Base-by-base conservation (phyloP, 1,140 invertebrate genomes). In the Hyles euphorbiae region DNA sequence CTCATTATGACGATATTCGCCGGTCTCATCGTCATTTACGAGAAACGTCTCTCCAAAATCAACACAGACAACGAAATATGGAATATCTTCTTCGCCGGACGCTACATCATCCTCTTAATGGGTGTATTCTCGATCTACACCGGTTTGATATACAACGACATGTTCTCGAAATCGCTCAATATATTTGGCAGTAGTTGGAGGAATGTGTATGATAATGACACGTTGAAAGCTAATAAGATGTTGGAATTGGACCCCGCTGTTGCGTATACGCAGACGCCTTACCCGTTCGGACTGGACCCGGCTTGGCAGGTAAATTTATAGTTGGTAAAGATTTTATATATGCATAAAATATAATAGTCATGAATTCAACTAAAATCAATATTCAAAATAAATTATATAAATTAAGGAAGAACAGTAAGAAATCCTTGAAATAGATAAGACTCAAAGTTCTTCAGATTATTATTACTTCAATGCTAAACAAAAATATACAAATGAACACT, bases 21-120 rank as follows among this genome's bases (percentile, higher is more conserved):
- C 6, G 69, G 91, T 4, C 93, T 90, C 78, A 90, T 94, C 79
- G 92, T 94, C 43, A 66, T 92, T 5, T 90, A 90, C 66, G 94
- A 95, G 67, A 92, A 92, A 49, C 83, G 83, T 22, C 72, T 94
- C 49, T 53, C 80, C 2, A 82, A 82, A 60, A 70, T 78, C 5
- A 78, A 90, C 61, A 81, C 89, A 47, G 67, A 91, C 73, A 80
- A 92, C 65, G 91, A 96, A 92, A 96, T 97, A 62, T 96, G 94
- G 90, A 93, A 92, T 60, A 95, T 94, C 56, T 95, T 97, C 88
- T 97, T 96, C 76, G 92, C 92, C 32, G 96, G 96, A 5, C 91
- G 96, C 11, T 97, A 97, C 75, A 95, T 97, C 47, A 95, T 97
- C 61, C 78, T 96, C 3, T 72, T 97, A 10, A 97, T 97, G 96